Base-by-base conservation (phyloP, 2,113 vertebrate species). In the Tympanuchus pallidicinctus region DNA sequence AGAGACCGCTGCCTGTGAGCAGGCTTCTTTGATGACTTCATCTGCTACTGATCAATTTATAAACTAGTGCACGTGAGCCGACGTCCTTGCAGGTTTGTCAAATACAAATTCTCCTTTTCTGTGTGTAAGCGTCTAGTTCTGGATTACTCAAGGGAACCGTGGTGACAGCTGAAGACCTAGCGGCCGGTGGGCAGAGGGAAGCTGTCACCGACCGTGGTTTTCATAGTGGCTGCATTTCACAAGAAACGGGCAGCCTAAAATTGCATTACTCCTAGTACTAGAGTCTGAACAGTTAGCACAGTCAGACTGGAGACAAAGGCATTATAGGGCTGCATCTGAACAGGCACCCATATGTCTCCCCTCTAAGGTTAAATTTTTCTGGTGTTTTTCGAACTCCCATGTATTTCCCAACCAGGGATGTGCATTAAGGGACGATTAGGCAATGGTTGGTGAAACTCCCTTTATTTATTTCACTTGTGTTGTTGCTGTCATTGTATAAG, bases 391-490 rank as follows among this genome's bases (percentile, higher is more conserved):
- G 75, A 88, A 63, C 43, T 85, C 38, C 47, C 3, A 0, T 89
- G 28, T 84, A 43, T 82, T 92, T 92, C 88, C 73, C 61, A 73
- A 92, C 30, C 61, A 95, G 61, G 70, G 84, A 88, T 69, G 65
- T 47, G 45, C 50, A 96, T 83, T 88, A 96, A 96, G 82, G 75
- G 71, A 94, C 32, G 0, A 96, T 93, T 85, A 96, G 95, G 91
- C 93, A 92, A 86, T 54, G 76, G 72, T 96, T 97, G 92, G 93
- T 92, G 93, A 97, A 97, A 96, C 94, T 81, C 95, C 94, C 97
- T 97, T 97, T 97, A 97, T 97, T 98, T 97, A 95, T 96, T 96
- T 96, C 89, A 93, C 90, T 91, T 96, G 96, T 94, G 87, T 94
- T 92, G 77, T 96, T 95, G 90, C 86, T 95, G 96, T 90, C 97